Evolutionary conservation across 2,888 invertebrate genomes (phyloP), one percentile per base, ranked within the genome.

Genomic region (Seira musarum): DNA sequence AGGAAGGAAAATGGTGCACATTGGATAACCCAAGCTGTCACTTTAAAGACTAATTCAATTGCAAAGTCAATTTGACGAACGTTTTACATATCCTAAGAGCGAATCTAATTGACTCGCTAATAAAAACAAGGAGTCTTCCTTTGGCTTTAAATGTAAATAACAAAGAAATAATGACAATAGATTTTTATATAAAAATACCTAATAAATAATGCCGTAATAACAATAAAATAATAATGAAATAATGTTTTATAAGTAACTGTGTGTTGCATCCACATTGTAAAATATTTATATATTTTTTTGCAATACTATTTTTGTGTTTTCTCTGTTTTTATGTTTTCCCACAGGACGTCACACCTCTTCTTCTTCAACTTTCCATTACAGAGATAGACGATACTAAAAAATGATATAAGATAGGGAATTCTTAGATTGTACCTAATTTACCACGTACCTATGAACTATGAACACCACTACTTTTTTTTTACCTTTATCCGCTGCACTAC

Each of bases 271-370:
- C n/a, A n/a, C n/a, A 49, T 57, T 25, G 22, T 6, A 46, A n/a
- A n/a, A n/a, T n/a, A n/a, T n/a, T 8, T 71, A 35, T 21, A 19
- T 67, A 10, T 46, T 2, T 68, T 53, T 53, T 15, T 66, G 57
- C 65, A 65, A 66, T 57, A 53, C 30, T 78, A 70, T 63, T 64
- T 67, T 77, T 78, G 78, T 78, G 61, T 79, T 79, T 40, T 73
- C 73, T 74, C 60, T 80, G 73, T 78, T 81, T 72, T 84, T 81
- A 84, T 76, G 81, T 81, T 82, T 83, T 84, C 81, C 78, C 84
- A 84, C 86, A 87, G 86, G 86, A 76, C 87, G 87, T 83, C 87
- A 87, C 74, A 84, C 84, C 84, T 85, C 86, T 82, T 86, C 86
- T 85, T 86, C 87, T 82, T 68, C 87, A 82, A 84, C 87, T 85